Percentiles rank a stretch among this genome's conserved stretches.
Conservation (phyloP, 2,888 invertebrate genomes). For the Cheilosia vulpina region DNA sequence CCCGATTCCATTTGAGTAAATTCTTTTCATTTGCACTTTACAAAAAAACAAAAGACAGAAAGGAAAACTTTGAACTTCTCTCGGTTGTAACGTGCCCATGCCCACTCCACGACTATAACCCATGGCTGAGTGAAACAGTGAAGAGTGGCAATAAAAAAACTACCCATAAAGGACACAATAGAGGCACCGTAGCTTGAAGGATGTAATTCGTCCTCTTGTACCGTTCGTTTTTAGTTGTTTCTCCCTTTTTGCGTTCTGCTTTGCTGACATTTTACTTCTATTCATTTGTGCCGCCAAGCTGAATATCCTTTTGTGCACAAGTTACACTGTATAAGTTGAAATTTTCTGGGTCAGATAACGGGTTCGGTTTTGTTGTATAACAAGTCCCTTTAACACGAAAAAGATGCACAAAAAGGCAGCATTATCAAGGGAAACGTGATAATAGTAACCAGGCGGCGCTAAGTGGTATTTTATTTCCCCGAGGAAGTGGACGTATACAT, state of each 20-base stretch:
- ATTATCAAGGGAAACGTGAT: conserved; percentile 2
- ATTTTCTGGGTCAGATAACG: conserved; percentile 22
- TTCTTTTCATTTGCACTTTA: conserved; percentile 5
- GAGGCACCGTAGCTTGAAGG: conserved; percentile 34
- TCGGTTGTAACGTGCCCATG: conserved; percentile 16
- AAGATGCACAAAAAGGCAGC: not conserved
- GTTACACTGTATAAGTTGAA: conserved; percentile 18
- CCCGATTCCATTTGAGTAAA: not conserved
- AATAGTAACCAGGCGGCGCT: not conserved
- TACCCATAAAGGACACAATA: conserved; percentile 27
- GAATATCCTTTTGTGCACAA: conserved; percentile 22
- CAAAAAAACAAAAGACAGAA: conserved; percentile 5
- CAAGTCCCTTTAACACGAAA: conserved; percentile 4
- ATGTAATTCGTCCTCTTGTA: not conserved
- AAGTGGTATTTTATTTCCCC: conserved; percentile 20
- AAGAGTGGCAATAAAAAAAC: conserved; percentile 27
- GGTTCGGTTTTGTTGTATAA: not conserved
- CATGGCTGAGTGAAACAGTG: conserved; percentile 45
- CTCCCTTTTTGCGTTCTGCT: not conserved
- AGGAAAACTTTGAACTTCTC: conserved; percentile 3
- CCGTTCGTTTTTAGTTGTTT: not conserved
- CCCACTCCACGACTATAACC: conserved; percentile 29
- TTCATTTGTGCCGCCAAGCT: conserved; percentile 37
- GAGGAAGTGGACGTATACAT: conserved; percentile 18
- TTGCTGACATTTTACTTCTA: conserved; percentile 57